Base-by-base conservation (phyloP, 2,113 vertebrate species). In the Opisthocomus hoazin region DNA sequence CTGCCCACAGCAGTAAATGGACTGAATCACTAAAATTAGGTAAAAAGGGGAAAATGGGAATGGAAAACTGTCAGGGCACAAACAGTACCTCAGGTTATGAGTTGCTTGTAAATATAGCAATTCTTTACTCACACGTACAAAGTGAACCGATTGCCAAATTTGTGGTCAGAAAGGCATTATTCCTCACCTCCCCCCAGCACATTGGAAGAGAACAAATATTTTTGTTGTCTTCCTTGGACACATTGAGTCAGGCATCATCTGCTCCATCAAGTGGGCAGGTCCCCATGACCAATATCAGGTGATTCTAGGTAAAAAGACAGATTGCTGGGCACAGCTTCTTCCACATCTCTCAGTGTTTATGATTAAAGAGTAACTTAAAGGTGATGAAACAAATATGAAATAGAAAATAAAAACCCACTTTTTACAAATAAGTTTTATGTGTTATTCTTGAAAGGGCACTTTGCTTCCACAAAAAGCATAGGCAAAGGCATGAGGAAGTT, bases 231-330 rank as follows among this genome's bases (percentile, higher is more conserved):
- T 90, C 83, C 75, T 84, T 41, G 46, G 84, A 34, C 19, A 75
- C 53, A 73, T 39, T 94, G 89, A 92, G 81, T 95, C 94, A 94
- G 88, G 36, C 51, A 91, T 84, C 93, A 94, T 88, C 90, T 89
- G 75, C 60, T 88, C 36, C 53, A 53, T 66, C 86, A 73, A 79
- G 90, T 90, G 75, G n/a, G 46, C 68, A 87, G 23, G 53, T 60
- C 60, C 68, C 50, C 82, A 89, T 5, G 5, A 84, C 85, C 75
- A 56, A 16, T 64, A 61, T 66, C 1, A 0, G 63, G 43, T 93
- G 57, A 74, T 80, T 90, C 69, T 60, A 86, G 64, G 64, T 54
- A 78, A 95, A 18, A 79, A 41, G 39, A 18, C 51, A 75, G 18
- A 30, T 32, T 75, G 50, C 15, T 68, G 63, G 41, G 10, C 27